Percentiles rank a stretch among this genome's conserved stretches.
Evolutionary conservation across 2,113 vertebrate species (phyloP).

Genomic region (Campylorhamphus procurvoides): DNA sequence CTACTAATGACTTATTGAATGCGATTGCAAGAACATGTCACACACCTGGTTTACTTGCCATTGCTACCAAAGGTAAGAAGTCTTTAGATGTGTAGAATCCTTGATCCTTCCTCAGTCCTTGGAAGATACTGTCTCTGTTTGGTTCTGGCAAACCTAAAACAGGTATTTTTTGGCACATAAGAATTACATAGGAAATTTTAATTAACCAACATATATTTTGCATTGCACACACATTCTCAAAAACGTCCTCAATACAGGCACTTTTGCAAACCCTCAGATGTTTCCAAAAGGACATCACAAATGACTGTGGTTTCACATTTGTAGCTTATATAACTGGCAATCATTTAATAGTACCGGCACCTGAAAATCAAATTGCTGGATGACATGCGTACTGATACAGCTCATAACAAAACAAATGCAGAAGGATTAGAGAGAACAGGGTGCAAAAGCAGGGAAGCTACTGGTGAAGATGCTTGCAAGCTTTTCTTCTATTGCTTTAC

Average conservation of each 20-base stretch:
- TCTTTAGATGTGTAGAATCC: slow-evolving; percentile 94
- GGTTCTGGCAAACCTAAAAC: slow-evolving; percentile 89
- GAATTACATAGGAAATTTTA: background rate
- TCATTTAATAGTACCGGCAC: background rate
- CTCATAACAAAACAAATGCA: background rate
- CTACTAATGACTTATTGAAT: background rate
- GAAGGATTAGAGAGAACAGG: background rate
- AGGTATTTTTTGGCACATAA: background rate
- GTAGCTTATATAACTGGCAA: background rate
- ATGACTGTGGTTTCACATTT: background rate
- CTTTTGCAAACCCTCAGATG: background rate
- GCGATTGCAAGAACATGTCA: background rate
- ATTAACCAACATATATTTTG: background rate
- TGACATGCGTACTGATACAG: background rate
- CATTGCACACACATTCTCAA: background rate
- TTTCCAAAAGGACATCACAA: background rate
- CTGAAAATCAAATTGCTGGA: background rate
- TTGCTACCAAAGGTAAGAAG: slow-evolving; percentile 88
- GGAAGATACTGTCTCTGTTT: slow-evolving; percentile 84
- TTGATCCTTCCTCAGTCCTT: slow-evolving; percentile 81
- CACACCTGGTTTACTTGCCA: slow-evolving; percentile 89
- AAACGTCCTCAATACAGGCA: background rate
- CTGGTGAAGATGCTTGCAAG: background rate
- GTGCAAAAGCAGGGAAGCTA: background rate
- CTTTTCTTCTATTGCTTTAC: background rate